Conservation (phyloP, 2,797 vertebrate genomes). For the Muscicapa striata region DNA sequence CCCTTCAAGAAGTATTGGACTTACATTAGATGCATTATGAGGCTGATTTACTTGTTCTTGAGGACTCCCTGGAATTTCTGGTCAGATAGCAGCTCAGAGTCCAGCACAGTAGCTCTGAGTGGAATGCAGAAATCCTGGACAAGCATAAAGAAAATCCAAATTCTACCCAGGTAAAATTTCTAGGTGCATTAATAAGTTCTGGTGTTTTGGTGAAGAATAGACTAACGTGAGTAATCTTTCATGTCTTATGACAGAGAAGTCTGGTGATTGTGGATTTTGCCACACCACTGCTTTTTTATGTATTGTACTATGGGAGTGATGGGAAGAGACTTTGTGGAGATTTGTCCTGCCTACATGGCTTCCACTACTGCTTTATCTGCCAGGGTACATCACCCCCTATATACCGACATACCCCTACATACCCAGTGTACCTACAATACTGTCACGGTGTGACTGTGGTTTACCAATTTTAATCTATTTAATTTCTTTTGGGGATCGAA, state of each 20-base stretch:
- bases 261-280: constrained; percentile 79
- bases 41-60: background rate
- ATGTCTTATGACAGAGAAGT: constrained; percentile 55
- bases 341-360: constrained; percentile 82
- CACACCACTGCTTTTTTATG: constrained; percentile 77
- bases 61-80: background rate
- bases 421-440: background rate
- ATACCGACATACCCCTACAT: background rate
- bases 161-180: background rate
- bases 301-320: constrained; percentile 78
- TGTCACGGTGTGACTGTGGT: too few relatives aligned
- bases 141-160: background rate
- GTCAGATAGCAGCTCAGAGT: background rate
- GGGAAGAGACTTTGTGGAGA: constrained; percentile 79
- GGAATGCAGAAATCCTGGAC: background rate
- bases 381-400: background rate
- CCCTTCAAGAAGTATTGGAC: background rate
- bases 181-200: background rate
- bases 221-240: background rate
- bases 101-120: background rate
- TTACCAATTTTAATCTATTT: too few relatives aligned
- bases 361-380: constrained; percentile 73
- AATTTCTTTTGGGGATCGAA: too few relatives aligned
- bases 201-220: background rate
- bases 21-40: background rate